phyloP scores from a whole-genome alignment of 2,797 vertebrate genomes.

The Gambusia yucatana region DNA sequence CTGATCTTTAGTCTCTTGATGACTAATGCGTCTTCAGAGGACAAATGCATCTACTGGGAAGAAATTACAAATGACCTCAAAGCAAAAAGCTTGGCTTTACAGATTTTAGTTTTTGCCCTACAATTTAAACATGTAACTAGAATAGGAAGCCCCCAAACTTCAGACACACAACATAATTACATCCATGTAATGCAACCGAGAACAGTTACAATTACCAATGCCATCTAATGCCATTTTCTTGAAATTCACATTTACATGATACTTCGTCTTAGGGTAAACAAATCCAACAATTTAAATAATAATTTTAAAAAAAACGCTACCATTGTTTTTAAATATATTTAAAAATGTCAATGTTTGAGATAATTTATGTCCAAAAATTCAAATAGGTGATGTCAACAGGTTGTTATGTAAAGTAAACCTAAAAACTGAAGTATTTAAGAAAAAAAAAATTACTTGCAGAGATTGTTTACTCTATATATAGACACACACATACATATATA shows the following conservation, averaged over 20 bases:
- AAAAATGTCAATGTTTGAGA: background rate
- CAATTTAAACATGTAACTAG: slow-evolving; percentile 8
- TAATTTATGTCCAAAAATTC: background rate
- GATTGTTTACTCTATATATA: too few relatives aligned
- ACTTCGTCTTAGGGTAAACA: background rate
- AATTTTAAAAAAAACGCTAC: background rate
- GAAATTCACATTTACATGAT: background rate
- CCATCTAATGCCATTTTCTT: background rate
- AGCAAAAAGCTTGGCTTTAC: slow-evolving; percentile 3
- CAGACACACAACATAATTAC: slow-evolving; percentile 6
- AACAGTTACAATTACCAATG: background rate
- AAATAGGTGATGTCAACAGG: background rate
- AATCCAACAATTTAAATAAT: background rate
- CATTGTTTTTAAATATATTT: background rate
- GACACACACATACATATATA: too few relatives aligned
- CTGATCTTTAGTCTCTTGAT: slow-evolving; percentile 12
- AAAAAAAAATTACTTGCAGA: too few relatives aligned
- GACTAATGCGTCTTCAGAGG: background rate
- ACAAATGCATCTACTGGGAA: slow-evolving; percentile 13
- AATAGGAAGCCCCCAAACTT: slow-evolving; percentile 13
- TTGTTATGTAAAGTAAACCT: background rate
- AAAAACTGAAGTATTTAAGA: background rate
- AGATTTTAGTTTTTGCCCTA: slow-evolving; percentile 4
- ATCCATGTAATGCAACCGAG: background rate
- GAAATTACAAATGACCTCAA: background rate